Evolutionary conservation across 2,888 invertebrate species (phyloP).

Genomic region (Drosophila ustulata): DNA sequence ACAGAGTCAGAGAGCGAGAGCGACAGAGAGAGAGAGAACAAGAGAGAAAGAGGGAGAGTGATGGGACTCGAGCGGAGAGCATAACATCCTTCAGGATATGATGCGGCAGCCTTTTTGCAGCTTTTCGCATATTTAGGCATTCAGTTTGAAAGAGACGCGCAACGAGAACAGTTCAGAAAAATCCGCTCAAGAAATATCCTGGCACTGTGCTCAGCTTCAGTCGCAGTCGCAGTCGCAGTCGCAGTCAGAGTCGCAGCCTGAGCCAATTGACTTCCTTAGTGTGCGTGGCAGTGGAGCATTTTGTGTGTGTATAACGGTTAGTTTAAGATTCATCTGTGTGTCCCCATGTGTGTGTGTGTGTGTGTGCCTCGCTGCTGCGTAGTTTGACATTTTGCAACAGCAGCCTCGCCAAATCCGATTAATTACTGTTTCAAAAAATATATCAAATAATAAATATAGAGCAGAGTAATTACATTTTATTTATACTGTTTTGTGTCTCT

Average conservation of each 20-base stretch:
- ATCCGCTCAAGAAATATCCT: conserved; percentile 21
- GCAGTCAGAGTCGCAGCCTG: conserved; percentile 35
- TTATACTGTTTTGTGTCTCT: conserved; percentile 21
- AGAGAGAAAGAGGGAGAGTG: conserved; percentile 9
- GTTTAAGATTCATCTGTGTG: conserved; percentile 46
- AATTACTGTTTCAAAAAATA: conserved; percentile 1
- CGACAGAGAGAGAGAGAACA: conserved; percentile 5
- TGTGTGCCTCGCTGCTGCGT: conserved; percentile 31
- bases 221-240: conserved; percentile 42
- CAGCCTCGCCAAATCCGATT: conserved; percentile 8
- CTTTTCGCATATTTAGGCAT: conserved; percentile 58
- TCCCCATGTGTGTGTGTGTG: conserved; percentile 19
- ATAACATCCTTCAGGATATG: conserved; percentile 71
- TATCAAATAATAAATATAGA: not conserved
- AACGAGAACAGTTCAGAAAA: conserved; percentile 76
- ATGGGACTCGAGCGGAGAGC: conserved; percentile 42
- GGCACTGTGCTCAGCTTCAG: conserved; percentile 30
- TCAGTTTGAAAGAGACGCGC: conserved; percentile 77
- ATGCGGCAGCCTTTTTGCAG: conserved; percentile 65
- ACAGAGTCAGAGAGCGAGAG: conserved; percentile 1
- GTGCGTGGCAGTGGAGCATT: conserved; percentile 49
- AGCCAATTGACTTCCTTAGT: conserved; percentile 48
- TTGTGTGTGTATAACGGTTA: conserved; percentile 77
- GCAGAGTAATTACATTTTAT: conserved; percentile 20
- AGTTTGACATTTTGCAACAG: conserved; percentile 38